These are phyloP conservation scores for Ophthalmolycus amberensis DNA, from an alignment of 2,113 vertebrate genomes.

Conservation along the genomic window DNA sequence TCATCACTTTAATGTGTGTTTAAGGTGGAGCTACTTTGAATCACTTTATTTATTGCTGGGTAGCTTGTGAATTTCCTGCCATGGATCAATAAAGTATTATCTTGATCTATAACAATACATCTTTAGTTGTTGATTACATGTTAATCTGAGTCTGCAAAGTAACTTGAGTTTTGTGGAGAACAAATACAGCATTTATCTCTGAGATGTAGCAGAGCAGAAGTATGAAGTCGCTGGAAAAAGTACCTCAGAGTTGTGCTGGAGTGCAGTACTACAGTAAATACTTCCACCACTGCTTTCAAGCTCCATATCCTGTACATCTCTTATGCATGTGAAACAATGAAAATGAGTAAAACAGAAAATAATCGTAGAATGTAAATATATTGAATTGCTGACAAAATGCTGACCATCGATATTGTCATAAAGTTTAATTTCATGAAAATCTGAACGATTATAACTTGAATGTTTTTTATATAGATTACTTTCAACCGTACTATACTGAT, in stretches of 20 bases:
- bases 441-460: background rate
- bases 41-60: background rate
- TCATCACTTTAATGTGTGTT: background rate
- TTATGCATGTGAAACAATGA: background rate
- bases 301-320: background rate
- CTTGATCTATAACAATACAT: too few relatives aligned
- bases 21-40: background rate
- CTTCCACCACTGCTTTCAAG: background rate
- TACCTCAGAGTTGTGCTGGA: too few relatives aligned
- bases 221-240: background rate
- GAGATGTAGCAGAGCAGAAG: background rate
- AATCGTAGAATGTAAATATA: background rate
- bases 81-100: background rate
- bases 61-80: background rate
- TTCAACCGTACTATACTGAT: too few relatives aligned
- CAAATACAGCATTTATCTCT: background rate
- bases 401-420: background rate
- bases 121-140: background rate
- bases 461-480: too few relatives aligned
- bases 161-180: background rate
- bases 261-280: background rate
- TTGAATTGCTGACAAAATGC: background rate
- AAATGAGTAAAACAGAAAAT: background rate
- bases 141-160: background rate
- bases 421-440: background rate